These are phyloP conservation scores for Eupithecia tripunctaria DNA, from an alignment of 2,888 invertebrate species.

Conservation along the genomic window DNA sequence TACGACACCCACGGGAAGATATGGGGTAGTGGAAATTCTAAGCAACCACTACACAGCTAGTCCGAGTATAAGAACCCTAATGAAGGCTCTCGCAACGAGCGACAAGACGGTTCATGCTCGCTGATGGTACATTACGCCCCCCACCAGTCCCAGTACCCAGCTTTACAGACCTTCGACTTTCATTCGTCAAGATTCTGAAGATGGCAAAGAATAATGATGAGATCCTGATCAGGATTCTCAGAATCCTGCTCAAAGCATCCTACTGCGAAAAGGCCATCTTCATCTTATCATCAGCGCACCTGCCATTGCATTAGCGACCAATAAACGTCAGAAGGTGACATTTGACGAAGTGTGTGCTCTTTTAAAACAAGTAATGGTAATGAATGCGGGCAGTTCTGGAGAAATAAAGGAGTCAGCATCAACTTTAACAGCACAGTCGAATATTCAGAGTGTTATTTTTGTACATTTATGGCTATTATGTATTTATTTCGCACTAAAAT, in stretches of 20 bases:
- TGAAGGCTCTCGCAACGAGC: too few relatives aligned
- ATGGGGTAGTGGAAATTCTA: too few relatives aligned
- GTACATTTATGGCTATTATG: too few relatives aligned
- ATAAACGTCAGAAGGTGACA: constrained; percentile 41
- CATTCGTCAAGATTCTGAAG: not conserved
- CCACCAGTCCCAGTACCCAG: too few relatives aligned
- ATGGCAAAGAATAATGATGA: not conserved
- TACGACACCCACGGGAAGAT: too few relatives aligned
- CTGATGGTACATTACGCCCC: too few relatives aligned
- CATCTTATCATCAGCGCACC: constrained; percentile 20
- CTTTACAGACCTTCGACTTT: not conserved
- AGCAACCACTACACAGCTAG: too few relatives aligned
- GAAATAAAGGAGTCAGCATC: not conserved
- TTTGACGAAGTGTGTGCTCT: constrained; percentile 52
- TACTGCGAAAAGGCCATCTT: not conserved
- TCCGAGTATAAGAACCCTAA: too few relatives aligned
- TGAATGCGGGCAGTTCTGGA: constrained; percentile 57
- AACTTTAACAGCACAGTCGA: not conserved
- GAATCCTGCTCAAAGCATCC: not conserved
- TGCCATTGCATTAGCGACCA: constrained; percentile 16
- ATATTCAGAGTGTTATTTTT: not conserved
- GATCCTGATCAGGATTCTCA: not conserved
- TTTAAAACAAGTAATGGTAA: constrained; percentile 62
- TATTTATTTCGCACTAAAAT: too few relatives aligned
- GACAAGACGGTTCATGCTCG: too few relatives aligned